Evolutionary conservation across 2,888 invertebrate genomes (phyloP).

Genomic region (Chesias legatella): DNA sequence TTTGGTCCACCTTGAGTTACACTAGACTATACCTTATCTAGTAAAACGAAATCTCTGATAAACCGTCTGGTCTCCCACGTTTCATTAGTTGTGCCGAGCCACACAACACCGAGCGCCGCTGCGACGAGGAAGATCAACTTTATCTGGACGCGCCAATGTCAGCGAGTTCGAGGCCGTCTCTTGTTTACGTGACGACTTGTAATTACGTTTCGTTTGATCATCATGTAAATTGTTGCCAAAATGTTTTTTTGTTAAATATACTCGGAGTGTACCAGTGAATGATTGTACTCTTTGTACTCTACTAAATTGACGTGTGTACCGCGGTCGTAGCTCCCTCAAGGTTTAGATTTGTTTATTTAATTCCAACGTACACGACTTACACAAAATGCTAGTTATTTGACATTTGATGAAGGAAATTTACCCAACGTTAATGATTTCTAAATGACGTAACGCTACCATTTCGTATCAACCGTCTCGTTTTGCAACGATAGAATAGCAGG

Average conservation of each 20-base stretch:
- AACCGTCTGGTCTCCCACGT: conserved; percentile 14
- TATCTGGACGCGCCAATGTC: conserved; percentile 51
- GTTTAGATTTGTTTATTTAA: conserved; percentile 19
- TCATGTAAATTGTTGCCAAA: conserved; percentile 54
- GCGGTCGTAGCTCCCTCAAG: conserved; percentile 9
- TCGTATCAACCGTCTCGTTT: conserved; percentile 11
- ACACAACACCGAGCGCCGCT: conserved; percentile 8
- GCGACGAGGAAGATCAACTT: conserved; percentile 38
- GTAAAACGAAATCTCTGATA: conserved; percentile 34
- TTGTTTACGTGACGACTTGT: conserved; percentile 57
- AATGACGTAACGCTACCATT: conserved; percentile 9
- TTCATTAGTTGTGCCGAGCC: conserved; percentile 11
- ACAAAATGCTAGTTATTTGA: conserved; percentile 14
- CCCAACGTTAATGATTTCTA: conserved; percentile 10
- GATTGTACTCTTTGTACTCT: conserved; percentile 15
- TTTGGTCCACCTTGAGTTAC: conserved; percentile 9
- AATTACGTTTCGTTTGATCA: conserved; percentile 41
- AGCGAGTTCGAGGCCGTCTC: conserved; percentile 57
- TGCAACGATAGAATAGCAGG: conserved; percentile 12
- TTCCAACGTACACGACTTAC: conserved; percentile 18
- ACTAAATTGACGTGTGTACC: conserved; percentile 18
- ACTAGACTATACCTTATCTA: conserved; percentile 16
- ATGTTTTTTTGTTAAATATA: conserved; percentile 42
- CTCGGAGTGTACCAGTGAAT: conserved; percentile 29
- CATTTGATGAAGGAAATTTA: conserved; percentile 12